Conservation (phyloP, 2,113 vertebrate genomes). For the Fregetta grallaria region DNA sequence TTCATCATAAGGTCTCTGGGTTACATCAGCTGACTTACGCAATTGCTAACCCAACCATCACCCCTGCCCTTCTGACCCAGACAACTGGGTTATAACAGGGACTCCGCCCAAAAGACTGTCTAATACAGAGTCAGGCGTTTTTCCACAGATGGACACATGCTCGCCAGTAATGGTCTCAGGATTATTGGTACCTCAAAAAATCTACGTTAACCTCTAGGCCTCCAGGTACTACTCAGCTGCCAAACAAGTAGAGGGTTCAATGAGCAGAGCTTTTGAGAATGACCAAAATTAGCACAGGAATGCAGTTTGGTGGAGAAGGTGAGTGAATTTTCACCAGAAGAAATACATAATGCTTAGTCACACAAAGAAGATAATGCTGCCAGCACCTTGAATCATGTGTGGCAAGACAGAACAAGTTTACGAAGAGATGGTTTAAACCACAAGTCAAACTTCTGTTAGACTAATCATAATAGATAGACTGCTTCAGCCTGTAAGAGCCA, state of each 20-base stretch:
- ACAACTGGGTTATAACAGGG: not conserved
- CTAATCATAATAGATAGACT: not conserved
- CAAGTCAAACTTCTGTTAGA: not conserved
- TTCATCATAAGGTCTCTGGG: not conserved
- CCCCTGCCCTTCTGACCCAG: slow-evolving; percentile 8
- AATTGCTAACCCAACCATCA: not conserved
- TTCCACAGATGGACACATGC: not conserved
- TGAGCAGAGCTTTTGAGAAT: not conserved
- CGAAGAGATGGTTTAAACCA: not conserved
- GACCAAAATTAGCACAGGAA: not conserved
- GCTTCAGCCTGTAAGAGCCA: not conserved
- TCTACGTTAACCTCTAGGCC: not conserved
- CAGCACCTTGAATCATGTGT: not conserved
- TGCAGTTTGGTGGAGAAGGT: not conserved
- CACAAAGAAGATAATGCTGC: not conserved
- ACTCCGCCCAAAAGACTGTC: not conserved
- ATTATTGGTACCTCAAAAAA: not conserved
- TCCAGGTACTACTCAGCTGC: not conserved
- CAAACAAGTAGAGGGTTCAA: not conserved
- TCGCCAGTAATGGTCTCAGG: not conserved
- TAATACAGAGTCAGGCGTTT: not conserved
- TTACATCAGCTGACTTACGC: not conserved
- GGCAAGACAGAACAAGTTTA: not conserved
- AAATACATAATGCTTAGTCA: not conserved
- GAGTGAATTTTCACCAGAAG: not conserved